Percentiles rank a stretch among this genome's conserved stretches.
phyloP scores from a whole-genome alignment of 2,113 vertebrate genomes.

The Irena cyanogastra region DNA sequence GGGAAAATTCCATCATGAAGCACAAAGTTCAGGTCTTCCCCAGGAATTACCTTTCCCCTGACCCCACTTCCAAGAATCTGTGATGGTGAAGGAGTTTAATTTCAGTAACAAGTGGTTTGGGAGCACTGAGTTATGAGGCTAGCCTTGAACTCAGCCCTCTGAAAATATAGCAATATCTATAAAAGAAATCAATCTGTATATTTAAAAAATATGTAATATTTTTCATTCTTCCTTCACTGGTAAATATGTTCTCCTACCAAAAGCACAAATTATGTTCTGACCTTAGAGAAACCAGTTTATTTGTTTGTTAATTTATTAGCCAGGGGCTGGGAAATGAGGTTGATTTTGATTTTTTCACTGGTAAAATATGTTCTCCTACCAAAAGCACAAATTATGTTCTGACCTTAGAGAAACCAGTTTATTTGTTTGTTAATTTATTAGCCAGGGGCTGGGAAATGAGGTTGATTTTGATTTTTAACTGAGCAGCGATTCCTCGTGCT shows the following conservation, averaged over 20 bases:
- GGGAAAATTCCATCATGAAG: neutral
- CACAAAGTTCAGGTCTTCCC: neutral
- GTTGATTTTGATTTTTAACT: neutral
- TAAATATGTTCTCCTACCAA: neutral
- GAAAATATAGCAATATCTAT: neutral
- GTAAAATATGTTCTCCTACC: neutral
- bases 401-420: neutral
- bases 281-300: neutral
- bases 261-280: neutral
- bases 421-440: neutral
- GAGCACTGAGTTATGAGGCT: neutral
- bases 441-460: neutral
- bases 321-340: neutral
- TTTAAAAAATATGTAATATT: rapidly evolving
- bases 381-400: neutral
- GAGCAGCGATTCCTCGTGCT: rapidly evolving
- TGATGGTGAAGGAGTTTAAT: neutral
- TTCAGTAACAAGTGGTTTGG: neutral
- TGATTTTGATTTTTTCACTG: neutral
- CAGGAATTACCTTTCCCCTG: neutral
- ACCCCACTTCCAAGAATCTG: rapidly evolving
- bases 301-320: neutral
- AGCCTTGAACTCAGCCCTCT: neutral
- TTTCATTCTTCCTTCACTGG: neutral
- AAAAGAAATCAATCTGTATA: rapidly evolving